A percentile compares a stretch with the other conserved stretches of the same genome.
These are phyloP conservation scores for Germaria angustata DNA, from an alignment of 2,888 invertebrate genomes.

Conservation along the genomic window DNA sequence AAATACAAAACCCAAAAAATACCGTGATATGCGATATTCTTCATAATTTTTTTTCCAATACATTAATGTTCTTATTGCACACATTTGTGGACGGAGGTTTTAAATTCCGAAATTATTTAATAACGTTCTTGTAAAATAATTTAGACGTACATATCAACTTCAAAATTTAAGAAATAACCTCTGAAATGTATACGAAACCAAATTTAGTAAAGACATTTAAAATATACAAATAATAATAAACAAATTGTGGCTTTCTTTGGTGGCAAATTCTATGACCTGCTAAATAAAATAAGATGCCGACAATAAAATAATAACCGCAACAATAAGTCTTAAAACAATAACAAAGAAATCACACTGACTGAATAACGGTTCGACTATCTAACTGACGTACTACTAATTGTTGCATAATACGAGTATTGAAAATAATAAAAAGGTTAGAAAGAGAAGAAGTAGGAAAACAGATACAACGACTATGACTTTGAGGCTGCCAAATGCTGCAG, in stretches of 20 bases:
- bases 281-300: constrained; percentile 52
- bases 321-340: constrained; percentile 1
- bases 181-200: constrained; percentile 14
- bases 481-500: constrained; percentile 49
- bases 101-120: constrained; percentile 17
- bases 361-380: constrained; percentile 9
- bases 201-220: constrained; percentile 1
- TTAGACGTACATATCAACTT: not conserved
- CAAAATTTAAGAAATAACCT: constrained; percentile 27
- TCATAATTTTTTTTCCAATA: not conserved
- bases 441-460: constrained; percentile 21
- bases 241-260: constrained; percentile 46
- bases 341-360: not conserved
- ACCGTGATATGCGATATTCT: not conserved
- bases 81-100: constrained; percentile 9
- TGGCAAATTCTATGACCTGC: constrained; percentile 23
- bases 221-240: not conserved
- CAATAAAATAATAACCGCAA: constrained; percentile 52
- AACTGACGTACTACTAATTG: not conserved
- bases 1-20: not conserved
- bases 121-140: constrained; percentile 20
- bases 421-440: constrained; percentile 15
- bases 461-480: constrained; percentile 61
- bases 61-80: not conserved
- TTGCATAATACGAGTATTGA: constrained; percentile 54